Base-by-base conservation (phyloP, 2,888 invertebrate genomes). In the Ganaspis brasiliensis region DNA sequence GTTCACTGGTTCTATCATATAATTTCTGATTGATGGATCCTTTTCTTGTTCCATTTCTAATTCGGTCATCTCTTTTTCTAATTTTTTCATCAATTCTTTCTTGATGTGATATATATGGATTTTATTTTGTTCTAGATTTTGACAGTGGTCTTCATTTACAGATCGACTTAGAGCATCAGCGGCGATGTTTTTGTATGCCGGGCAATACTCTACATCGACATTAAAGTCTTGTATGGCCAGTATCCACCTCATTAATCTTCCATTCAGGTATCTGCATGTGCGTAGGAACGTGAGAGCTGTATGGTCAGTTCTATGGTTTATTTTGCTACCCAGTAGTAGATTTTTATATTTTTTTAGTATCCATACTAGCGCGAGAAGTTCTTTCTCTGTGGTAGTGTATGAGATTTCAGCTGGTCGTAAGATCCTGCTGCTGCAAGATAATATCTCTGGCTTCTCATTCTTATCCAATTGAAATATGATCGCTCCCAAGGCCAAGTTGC, bases 211-310 rank as follows among this genome's bases (percentile, higher is more conserved):
- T 0, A 87, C 67, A 0, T 55, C 75, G 6, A 84, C 81, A 55
- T 85, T 75, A 72, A 84, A 88, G 57, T 86, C 84, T 61, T 87
- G 85, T 1, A 87, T 77, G 9, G 76, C 82, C 0, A 84, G 31
- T 8, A 82, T 77, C 86, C 87, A 89, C 5, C 89, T 59, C 1
- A 82, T 83, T 0, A 89, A 40, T 14, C 88, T 73, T 2, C 81
- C 75, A 52, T 76, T 82, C 3, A 83, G 59, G 3, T 88, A 57
- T 49, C 82, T 79, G 72, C 88, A 87, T 0, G 72, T 78, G 49
- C 76, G 76, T 19, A 89, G 24, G 72, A 88, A 89, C 0, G 79
- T 82, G 0, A 89, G 57, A 0, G 86, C 80, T 40, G 83, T 83
- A 71, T 87, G 87, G 55, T 89, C 88, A 0, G 86, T 87, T n/a